Base-by-base conservation (phyloP, 2,797 vertebrate genomes). In the Echeneis naucrates region DNA sequence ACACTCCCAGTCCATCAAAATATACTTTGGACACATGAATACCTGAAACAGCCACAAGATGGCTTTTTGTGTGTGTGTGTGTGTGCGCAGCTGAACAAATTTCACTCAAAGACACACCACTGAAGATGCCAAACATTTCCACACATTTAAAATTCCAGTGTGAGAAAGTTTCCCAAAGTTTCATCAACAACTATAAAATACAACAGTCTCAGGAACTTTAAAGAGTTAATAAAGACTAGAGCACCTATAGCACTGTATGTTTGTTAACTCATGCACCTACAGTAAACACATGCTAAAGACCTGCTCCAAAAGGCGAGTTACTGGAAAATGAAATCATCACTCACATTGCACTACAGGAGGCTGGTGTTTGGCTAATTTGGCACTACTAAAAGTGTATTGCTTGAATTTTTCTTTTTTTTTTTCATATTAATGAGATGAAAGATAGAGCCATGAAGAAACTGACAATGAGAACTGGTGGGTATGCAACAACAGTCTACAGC, bases 21-120 rank as follows among this genome's bases (percentile, higher is more conserved):
- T 52, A 67, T 47, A 73, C 45, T 68, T 61, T 33, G 74, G 60
- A 68, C 68, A 87, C 69, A 55, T 65, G 75, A 75, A 74, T 87
- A 81, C 87, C 84, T 77, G 74, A 89, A 84, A 68, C 50, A 40
- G 59, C 87, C 84, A 88, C 87, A 72, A 81, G 86, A 37, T 72
- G 88, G 88, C 87, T 66, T 56, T 24, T 21, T 67, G n/a, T 33
- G 60, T 81, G 67, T 77, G n/a, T n/a, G n/a, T n/a, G n/a, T n/a
- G n/a, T n/a, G n/a, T n/a, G n/a, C n/a, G 79, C 81, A 78, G 62
- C 54, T 37, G 37, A 62, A 82, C 54, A 64, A 53, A 71, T 48
- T 19, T 51, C 37, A 80, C 77, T 65, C 64, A 70, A 72, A 79
- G 72, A 89, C 74, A n/a, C 62, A 30, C 23, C 38, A 76, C 60